Evolutionary conservation across 2,113 vertebrate species (phyloP), one percentile per base, ranked within the genome.

Genomic region (Leuciscus idus): DNA sequence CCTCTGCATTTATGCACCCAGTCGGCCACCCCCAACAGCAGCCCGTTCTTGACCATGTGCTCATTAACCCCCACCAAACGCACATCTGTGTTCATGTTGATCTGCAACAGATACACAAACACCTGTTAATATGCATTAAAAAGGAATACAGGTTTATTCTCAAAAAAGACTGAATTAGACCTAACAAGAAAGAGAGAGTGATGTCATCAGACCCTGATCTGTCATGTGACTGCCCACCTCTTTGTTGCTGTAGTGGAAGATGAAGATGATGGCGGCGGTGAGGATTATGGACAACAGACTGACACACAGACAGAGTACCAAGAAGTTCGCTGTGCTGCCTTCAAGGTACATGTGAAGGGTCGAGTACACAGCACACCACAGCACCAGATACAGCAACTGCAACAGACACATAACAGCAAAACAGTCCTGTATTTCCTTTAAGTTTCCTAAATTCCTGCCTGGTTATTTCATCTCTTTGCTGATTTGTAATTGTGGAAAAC

Each of bases 11-110:
- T 92, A 80, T 91, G 87, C 30, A 95, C 90, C 93, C 94, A 95
- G 91, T 95, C 93, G 1, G 92, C 93, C 83, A 95, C 88, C 0
- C 91, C 93, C 78, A 94, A 90, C 86, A 95, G 85, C 90, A 96
- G 81, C 70, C 92, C 90, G 90, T 96, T 92, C 57, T 81, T 90
- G 80, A 90, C 87, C 91, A 95, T 87, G 88, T 79, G 91, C 91
- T 96, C 95, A 4, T 95, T 96, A 82, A 94, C 94, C 81, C 88
- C 92, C 82, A 96, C 92, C 52, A 96, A 92, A 81, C 95, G 91
- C 39, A 95, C 89, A 0, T 96, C 95, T 12, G 93, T 73, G 72
- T 95, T 96, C 62, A 95, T 85, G 48, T 92, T 94, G 84, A 95
- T 92, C 95, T 96, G 89, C 64, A 90, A 55, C 15, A 21, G 48